Base-by-base conservation (phyloP, 2,113 vertebrate genomes). In the Butastur rufipennis region DNA sequence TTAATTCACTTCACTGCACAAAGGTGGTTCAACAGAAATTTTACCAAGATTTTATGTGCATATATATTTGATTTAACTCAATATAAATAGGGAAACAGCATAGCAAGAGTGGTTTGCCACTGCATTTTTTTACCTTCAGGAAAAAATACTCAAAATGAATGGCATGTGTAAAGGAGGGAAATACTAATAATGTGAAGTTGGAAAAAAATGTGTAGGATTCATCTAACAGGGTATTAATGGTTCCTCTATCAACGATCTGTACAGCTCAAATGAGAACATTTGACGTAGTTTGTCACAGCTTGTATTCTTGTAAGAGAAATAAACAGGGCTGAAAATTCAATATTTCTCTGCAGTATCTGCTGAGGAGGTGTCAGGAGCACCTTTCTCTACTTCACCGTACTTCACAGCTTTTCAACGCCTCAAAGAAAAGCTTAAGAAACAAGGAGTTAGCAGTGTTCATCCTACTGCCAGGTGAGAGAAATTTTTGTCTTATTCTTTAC, bases 281-380 rank as follows among this genome's bases (percentile, higher is more conserved):
- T 31, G 4, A 10, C 0, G 1, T 15, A 19, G 34, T 65, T 58
- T 17, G 26, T 78, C 25, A 16, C 23, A 5, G 0, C 40, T 47
- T 48, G 23, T 22, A 7, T 9, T 38, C 43, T 43, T 6, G 0
- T 10, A 9, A 7, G 25, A 61, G 58, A 52, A 58, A 13, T 20
- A 17, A 31, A 50, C 7, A 13, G 52, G 73, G 40, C 45, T 88
- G 72, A 40, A 45, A 79, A 47, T 8, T 4, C 34, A 3, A 25
- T n/a, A 0, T 70, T 56, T 38, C 48, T 23, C 65, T 61, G 34
- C 25, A 73, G 59, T 25, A 7, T 29, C 59, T 2, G 38, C 66
- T 79, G 52, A 53, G 66, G 65, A n/a, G 29, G 45, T 36, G 52
- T 16, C 0, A 1, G 66, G 45, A 88, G 58, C 52, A 58, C 27